Base-by-base conservation (phyloP, 2,113 vertebrate species). In the Corythornis madagascariensis region DNA sequence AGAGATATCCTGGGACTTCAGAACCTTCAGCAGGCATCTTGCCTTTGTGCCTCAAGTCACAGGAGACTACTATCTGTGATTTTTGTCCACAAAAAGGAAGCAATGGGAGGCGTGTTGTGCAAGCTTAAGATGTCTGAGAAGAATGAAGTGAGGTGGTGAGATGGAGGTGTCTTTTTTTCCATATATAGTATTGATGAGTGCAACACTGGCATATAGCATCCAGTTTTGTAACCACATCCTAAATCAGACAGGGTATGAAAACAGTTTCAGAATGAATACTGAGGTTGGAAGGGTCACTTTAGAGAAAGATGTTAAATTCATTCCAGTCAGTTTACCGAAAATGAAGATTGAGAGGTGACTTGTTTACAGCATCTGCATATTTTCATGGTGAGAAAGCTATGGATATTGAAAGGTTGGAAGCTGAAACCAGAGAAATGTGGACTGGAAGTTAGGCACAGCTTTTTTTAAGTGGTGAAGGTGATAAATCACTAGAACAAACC, bases 221-320 rank as follows among this genome's bases (percentile, higher is more conserved):
- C 40, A 71, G 82, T 74, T 93, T 76, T 76, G 78, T 59, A 87
- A 94, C 91, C 86, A 94, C 92, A 93, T 92, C 78, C 87, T 91
- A 94, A 94, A 93, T 93, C 91, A 93, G 73, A 67, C 16, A 53
- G 55, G 56, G 47, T 77, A 92, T 21, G 47, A 84, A 82, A 86
- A 89, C 50, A 93, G 78, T 50, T 74, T 92, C 94, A 92, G 75
- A 95, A 93, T 85, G 84, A 93, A 83, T 65, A 85, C 35, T 69
- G 40, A 60, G 56, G 38, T 56, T 80, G 55, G 83, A 87, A 86
- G 67, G 63, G 60, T 81, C 53, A 75, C 55, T 88, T 88, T 16
- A 55, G 48, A 87, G 72, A 82, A 90, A 88, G n/a, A 80, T 28
- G 57, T 70, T 76, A 78, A 78, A 82, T 85, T 73, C 4, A 12